These are phyloP conservation scores for Odontocolon sp. DNA, from an alignment of 2,888 invertebrate species.

Conservation along the genomic window DNA sequence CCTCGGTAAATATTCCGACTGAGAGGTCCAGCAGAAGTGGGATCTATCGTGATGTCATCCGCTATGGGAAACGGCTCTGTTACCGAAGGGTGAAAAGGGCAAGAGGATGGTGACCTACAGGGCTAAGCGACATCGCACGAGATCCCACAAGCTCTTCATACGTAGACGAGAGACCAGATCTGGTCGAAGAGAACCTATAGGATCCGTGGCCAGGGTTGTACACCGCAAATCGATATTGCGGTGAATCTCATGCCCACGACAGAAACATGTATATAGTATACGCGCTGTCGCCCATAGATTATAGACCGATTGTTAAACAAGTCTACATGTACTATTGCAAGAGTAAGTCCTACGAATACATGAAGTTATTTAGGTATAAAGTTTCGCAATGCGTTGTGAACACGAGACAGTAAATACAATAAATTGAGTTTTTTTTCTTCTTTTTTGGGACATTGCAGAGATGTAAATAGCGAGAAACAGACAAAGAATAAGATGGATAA, in stretches of 20 bases:
- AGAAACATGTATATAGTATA: constrained; percentile 45
- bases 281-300: constrained; percentile 38
- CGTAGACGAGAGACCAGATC: constrained; percentile 33
- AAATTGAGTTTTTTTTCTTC: no score
- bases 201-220: constrained; percentile 11
- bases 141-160: constrained; percentile 32
- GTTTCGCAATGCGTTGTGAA: no score
- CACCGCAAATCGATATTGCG: constrained; percentile 56
- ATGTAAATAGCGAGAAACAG: neutral
- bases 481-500: neutral
- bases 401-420: no score
- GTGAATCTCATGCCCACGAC: constrained; percentile 52
- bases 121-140: constrained; percentile 44
- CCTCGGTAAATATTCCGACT: constrained; percentile 62
- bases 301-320: constrained; percentile 17
- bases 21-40: constrained; percentile 31
- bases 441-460: neutral
- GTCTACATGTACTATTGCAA: neutral
- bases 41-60: constrained; percentile 46
- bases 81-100: constrained; percentile 25
- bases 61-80: constrained; percentile 28
- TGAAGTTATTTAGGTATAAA: no score
- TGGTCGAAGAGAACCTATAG: constrained; percentile 30
- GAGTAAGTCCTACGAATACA: no score
- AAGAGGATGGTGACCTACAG: constrained; percentile 9